These are phyloP conservation scores for Tribolium freemani DNA, from an alignment of 2,888 invertebrate species.

Conservation along the genomic window DNA sequence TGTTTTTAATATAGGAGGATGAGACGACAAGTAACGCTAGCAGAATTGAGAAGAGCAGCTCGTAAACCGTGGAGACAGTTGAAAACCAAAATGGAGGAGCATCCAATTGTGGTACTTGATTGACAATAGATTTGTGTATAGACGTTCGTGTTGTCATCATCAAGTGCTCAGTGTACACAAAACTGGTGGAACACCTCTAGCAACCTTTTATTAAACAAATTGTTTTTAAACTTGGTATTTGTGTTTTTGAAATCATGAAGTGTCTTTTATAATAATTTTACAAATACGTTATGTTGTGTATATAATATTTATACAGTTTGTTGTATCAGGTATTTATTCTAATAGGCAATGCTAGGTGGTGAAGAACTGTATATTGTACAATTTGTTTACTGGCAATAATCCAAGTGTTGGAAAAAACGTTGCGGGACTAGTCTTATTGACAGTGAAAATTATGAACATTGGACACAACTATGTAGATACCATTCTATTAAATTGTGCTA, in stretches of 20 bases:
- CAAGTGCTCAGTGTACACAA: slow-evolving; percentile 61
- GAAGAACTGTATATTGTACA: slow-evolving; percentile 55
- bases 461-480: slow-evolving; percentile 5
- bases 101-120: slow-evolving; percentile 82
- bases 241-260: slow-evolving; percentile 1
- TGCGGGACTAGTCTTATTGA: slow-evolving; percentile 57
- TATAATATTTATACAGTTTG: slow-evolving; percentile 44
- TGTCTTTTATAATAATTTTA: slow-evolving; percentile 7
- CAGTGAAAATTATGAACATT: slow-evolving; percentile 31
- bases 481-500: slow-evolving; percentile 56
- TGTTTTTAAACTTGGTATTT: background rate
- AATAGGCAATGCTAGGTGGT: slow-evolving; percentile 51
- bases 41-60: slow-evolving; percentile 86
- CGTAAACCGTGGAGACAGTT: slow-evolving; percentile 86
- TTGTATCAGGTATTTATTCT: slow-evolving; percentile 43
- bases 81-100: slow-evolving; percentile 68
- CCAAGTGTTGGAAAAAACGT: slow-evolving; percentile 51
- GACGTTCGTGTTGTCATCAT: slow-evolving; percentile 50
- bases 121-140: slow-evolving; percentile 69
- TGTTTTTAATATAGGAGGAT: slow-evolving; percentile 77
- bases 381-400: slow-evolving; percentile 60
- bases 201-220: slow-evolving; percentile 50
- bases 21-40: slow-evolving; percentile 83
- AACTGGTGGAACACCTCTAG: slow-evolving; percentile 54
- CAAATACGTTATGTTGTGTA: slow-evolving; percentile 35